These are phyloP conservation scores for Cottoperca gobio DNA, from an alignment of 2,797 vertebrate genomes.

Conservation along the genomic window DNA sequence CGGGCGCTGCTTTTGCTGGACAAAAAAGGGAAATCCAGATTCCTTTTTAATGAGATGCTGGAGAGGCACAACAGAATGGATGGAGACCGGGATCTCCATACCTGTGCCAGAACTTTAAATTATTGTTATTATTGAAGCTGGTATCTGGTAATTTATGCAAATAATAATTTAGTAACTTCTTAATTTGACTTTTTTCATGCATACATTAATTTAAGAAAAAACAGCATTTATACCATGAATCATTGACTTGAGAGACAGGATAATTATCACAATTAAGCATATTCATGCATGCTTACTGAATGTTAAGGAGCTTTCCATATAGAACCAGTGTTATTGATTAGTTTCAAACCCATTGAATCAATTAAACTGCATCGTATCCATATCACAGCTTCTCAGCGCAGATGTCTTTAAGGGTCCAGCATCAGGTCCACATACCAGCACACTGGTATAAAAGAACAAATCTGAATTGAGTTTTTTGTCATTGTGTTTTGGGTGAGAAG, in stretches of 20 bases:
- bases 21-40: slow-evolving; percentile 29
- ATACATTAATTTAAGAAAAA: slow-evolving; percentile 11
- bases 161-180: slow-evolving; percentile 4
- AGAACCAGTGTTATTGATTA: not conserved
- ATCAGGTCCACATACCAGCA: not conserved
- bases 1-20: slow-evolving; percentile 41
- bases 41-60: slow-evolving; percentile 20
- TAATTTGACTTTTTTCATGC: slow-evolving; percentile 24
- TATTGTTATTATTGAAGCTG: not conserved
- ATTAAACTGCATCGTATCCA: not conserved
- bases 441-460: not conserved
- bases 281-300: slow-evolving; percentile 6
- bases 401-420: not conserved
- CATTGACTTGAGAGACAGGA: not conserved
- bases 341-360: slow-evolving; percentile 19
- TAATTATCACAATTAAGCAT: not conserved
- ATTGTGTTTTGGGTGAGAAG: not conserved
- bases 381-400: not conserved
- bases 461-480: not conserved
- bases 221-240: slow-evolving; percentile 15
- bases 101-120: slow-evolving; percentile 14
- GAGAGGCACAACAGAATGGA: slow-evolving; percentile 18
- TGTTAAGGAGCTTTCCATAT: not conserved
- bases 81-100: not conserved
- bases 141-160: slow-evolving; percentile 30